These are phyloP conservation scores for Deroplatys truncata DNA, from an alignment of 2,888 invertebrate genomes.

Conservation along the genomic window DNA sequence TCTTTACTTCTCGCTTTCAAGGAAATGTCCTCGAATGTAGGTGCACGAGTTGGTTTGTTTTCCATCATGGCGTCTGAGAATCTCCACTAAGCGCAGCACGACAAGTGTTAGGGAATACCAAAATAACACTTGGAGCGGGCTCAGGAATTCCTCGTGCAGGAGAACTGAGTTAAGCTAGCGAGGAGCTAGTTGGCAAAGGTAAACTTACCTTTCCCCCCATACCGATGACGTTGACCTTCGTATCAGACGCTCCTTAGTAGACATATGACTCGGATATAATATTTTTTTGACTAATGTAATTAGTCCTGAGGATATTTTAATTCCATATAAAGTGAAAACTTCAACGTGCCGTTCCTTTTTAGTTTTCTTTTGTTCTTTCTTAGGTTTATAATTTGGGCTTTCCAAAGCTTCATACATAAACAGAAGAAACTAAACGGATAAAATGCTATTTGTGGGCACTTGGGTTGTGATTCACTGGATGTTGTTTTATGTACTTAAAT, in stretches of 20 bases:
- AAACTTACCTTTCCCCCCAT: not conserved
- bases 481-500: too few species aligned
- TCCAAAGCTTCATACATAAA: too few species aligned
- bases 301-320: too few species aligned
- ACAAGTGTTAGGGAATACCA: not conserved
- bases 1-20: too few species aligned
- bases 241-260: not conserved
- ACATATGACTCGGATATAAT: not conserved
- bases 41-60: not conserved
- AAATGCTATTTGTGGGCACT: too few species aligned
- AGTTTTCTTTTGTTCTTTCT: too few species aligned
- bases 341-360: too few species aligned
- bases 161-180: not conserved
- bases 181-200: not conserved
- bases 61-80: not conserved
- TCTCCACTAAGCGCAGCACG: not conserved
- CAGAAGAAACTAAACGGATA: too few species aligned
- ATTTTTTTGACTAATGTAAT: too few species aligned
- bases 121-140: constrained; percentile 2
- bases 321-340: too few species aligned
- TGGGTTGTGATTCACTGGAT: too few species aligned
- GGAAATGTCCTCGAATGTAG: not conserved
- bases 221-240: not conserved
- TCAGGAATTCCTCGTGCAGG: constrained; percentile 2
- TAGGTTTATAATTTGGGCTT: too few species aligned